These are phyloP conservation scores for Sclerodermus sp. DNA, from an alignment of 2,888 invertebrate genomes.

Conservation along the genomic window DNA sequence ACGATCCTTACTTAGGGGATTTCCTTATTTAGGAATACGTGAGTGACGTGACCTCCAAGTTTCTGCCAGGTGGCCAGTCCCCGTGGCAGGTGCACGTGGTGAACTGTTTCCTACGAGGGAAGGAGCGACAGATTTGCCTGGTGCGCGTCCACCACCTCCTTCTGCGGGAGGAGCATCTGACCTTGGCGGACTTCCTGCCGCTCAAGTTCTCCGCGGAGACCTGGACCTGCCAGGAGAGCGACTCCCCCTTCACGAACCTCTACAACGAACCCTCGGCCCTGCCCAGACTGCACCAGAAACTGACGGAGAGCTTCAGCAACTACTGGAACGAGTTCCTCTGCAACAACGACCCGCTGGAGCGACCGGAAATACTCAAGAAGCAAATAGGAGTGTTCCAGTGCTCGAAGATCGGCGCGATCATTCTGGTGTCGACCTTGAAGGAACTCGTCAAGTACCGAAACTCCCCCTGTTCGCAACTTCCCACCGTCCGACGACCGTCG, in stretches of 20 bases:
- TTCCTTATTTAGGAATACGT: conserved; percentile 68
- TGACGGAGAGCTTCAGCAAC: conserved; percentile 71
- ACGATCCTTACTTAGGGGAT: too few species aligned
- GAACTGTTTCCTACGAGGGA: conserved; percentile 40
- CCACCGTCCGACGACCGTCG: too few species aligned
- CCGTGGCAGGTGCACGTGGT: conserved; percentile 83
- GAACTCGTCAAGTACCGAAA: conserved; percentile 67
- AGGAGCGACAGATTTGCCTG: conserved; percentile 65
- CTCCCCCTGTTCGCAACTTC: too few species aligned
- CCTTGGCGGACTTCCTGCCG: conserved; percentile 74
- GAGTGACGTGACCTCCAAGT: conserved; percentile 77
- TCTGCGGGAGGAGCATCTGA: conserved; percentile 71
- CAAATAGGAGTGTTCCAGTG: conserved; percentile 65
- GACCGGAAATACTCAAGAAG: conserved; percentile 67
- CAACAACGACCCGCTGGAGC: conserved; percentile 76
- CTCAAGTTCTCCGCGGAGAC: conserved; percentile 57
- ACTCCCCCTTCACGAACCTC: conserved; percentile 51
- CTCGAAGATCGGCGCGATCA: conserved; percentile 67
- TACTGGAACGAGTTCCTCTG: conserved; percentile 81
- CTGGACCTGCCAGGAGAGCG: conserved; percentile 54
- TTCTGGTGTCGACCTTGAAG: conserved; percentile 66
- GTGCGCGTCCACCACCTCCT: conserved; percentile 77
- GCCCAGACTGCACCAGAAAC: conserved; percentile 68
- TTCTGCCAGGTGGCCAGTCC: conserved; percentile 70
- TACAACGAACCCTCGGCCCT: conserved; percentile 60